Conservation (phyloP, 2,888 invertebrate species). For the Branchinecta sandiegonensis region DNA sequence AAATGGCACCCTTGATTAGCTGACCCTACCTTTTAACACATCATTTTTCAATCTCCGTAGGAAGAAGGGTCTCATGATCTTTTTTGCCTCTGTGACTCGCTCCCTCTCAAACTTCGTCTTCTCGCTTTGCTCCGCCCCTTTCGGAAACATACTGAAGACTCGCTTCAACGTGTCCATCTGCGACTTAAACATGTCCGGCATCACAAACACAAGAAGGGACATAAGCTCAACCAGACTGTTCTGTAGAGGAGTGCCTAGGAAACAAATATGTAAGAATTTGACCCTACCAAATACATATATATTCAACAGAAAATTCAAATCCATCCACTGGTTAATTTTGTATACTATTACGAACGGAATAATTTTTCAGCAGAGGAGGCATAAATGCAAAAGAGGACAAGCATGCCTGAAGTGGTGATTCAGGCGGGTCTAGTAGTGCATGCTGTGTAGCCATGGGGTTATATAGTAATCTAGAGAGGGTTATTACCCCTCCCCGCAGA, state of each 20-base stretch:
- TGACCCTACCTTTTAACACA: constrained; percentile 45
- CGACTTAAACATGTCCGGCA: constrained; percentile 84
- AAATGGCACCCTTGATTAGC: background rate
- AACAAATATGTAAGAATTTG: constrained; percentile 41
- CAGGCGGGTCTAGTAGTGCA: too few relatives aligned
- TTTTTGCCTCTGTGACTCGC: constrained; percentile 79
- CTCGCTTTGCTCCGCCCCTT: constrained; percentile 26
- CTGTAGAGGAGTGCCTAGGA: constrained; percentile 87
- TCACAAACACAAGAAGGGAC: constrained; percentile 86
- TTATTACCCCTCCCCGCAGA: too few relatives aligned
- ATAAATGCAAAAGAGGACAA: too few relatives aligned
- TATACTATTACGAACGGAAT: too few relatives aligned
- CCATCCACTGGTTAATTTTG: too few relatives aligned
- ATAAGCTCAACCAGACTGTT: constrained; percentile 90
- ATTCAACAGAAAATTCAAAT: too few relatives aligned
- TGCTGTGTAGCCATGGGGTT: too few relatives aligned
- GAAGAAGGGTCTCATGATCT: constrained; percentile 91
- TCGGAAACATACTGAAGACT: constrained; percentile 49
- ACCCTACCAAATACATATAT: too few relatives aligned
- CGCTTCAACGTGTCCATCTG: constrained; percentile 74
- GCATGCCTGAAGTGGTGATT: too few relatives aligned
- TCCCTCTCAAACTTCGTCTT: constrained; percentile 68
- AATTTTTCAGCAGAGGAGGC: too few relatives aligned
- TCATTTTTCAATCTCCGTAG: constrained; percentile 72
- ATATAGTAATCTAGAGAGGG: too few relatives aligned